These are phyloP conservation scores for Drosophila tani DNA, from an alignment of 1,140 invertebrate species.

Conservation along the genomic window DNA sequence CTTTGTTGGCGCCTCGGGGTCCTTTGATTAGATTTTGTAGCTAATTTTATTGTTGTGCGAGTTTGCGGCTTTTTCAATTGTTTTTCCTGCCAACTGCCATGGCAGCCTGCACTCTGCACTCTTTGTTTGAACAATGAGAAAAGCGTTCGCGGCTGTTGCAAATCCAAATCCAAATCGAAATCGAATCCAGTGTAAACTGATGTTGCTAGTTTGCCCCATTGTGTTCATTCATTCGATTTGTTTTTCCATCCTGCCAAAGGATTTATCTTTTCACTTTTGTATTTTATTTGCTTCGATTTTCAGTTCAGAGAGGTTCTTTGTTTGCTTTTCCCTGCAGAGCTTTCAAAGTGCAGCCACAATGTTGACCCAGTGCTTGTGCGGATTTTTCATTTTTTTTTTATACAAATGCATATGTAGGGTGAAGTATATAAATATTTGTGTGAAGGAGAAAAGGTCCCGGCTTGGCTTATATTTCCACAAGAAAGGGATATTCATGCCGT, in stretches of 20 bases:
- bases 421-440: background rate
- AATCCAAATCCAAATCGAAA: constrained; percentile 30
- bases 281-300: constrained; percentile 12
- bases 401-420: background rate
- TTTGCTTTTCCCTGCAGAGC: background rate
- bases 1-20: constrained; percentile 65
- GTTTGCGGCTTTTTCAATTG: constrained; percentile 60
- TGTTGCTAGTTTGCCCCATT: constrained; percentile 9
- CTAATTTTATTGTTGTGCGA: constrained; percentile 68
- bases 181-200: constrained; percentile 30
- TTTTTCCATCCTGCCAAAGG: constrained; percentile 15
- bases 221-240: constrained; percentile 31
- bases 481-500: constrained; percentile 9
- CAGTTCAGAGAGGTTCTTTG: background rate
- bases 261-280: constrained; percentile 10
- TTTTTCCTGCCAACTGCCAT: constrained; percentile 26
- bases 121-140: constrained; percentile 5
- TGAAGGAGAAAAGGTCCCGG: background rate
- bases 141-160: constrained; percentile 14
- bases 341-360: constrained; percentile 24
- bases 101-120: background rate
- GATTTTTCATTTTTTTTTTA: background rate
- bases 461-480: background rate
- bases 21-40: constrained; percentile 77
- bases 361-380: constrained; percentile 23